Conservation (phyloP, 2,888 invertebrate species). For the Amphipyra berbera region DNA sequence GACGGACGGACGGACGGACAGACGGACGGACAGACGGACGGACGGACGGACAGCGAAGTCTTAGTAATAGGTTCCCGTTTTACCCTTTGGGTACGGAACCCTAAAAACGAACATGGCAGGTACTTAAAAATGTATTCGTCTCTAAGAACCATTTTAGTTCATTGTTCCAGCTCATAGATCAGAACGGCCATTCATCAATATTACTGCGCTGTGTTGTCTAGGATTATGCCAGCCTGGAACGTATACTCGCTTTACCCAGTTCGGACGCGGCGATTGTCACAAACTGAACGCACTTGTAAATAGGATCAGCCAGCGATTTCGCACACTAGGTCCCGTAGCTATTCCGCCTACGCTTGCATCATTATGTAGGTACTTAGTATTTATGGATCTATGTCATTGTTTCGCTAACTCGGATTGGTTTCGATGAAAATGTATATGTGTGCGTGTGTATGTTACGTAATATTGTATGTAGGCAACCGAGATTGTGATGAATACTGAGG, state of each 20-base stretch:
- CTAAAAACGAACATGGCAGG: too few relatives aligned
- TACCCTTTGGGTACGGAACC: too few relatives aligned
- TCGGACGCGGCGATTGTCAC: constrained; percentile 20
- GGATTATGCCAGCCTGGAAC: constrained; percentile 13
- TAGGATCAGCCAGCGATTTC: constrained; percentile 17
- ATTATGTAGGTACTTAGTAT: constrained; percentile 7
- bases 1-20: too few relatives aligned
- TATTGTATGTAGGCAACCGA: background rate
- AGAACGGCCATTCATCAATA: constrained; percentile 39
- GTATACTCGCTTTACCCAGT: background rate
- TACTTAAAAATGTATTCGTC: constrained; percentile 1
- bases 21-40: too few relatives aligned
- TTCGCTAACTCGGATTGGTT: constrained; percentile 3
- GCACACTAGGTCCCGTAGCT: background rate
- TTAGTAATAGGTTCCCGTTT: too few relatives aligned
- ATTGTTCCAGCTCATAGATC: constrained; percentile 3
- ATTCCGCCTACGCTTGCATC: constrained; percentile 8
- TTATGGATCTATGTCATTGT: constrained; percentile 12
- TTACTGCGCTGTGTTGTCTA: constrained; percentile 26
- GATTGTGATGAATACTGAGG: background rate
- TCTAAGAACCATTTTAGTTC: background rate
- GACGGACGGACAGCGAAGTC: too few relatives aligned
- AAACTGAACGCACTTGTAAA: constrained; percentile 30
- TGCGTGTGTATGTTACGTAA: background rate
- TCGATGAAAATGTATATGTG: constrained; percentile 1